Percentiles rank a stretch among this genome's conserved stretches.
phyloP scores from a whole-genome alignment of 1,140 invertebrate genomes.

The Gerris buenoi region DNA sequence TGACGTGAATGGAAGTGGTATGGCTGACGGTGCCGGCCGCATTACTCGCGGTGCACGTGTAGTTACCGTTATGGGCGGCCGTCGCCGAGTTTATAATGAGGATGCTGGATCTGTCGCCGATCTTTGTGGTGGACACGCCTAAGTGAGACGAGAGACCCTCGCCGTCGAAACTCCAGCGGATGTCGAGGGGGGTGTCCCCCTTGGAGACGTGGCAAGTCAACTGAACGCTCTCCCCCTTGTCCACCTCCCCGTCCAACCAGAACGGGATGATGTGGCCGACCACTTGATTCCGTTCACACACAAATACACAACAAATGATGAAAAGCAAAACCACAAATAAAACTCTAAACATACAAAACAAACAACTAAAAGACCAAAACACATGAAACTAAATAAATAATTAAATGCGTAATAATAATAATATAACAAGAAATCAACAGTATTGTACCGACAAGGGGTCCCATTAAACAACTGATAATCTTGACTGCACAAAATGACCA shows the following conservation, averaged over 20 bases:
- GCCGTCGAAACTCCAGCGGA: constrained; percentile 30
- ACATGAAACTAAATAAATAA: too few relatives aligned
- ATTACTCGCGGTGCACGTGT: constrained; percentile 54
- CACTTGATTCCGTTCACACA: too few relatives aligned
- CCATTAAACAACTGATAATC: too few relatives aligned
- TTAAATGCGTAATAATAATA: too few relatives aligned
- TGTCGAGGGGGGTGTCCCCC: constrained; percentile 19
- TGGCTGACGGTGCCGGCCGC: constrained; percentile 24
- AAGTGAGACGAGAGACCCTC: constrained; percentile 13
- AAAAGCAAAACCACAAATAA: too few relatives aligned
- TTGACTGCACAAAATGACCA: too few relatives aligned
- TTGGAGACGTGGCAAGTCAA: constrained; percentile 21
- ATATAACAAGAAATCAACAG: too few relatives aligned
- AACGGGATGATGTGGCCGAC: constrained; percentile 43
- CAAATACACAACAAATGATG: too few relatives aligned
- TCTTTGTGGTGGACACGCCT: constrained; percentile 16
- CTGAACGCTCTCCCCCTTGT: constrained; percentile 30
- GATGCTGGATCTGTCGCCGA: constrained; percentile 16
- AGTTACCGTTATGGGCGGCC: constrained; percentile 49
- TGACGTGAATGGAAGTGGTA: neutral
- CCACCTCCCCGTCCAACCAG: constrained; percentile 31
- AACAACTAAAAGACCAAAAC: too few relatives aligned
- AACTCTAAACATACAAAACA: too few relatives aligned
- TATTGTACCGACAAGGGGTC: too few relatives aligned
- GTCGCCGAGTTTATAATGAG: constrained; percentile 19